phyloP scores from a whole-genome alignment of 2,797 vertebrate genomes.

The Lates japonicus region DNA sequence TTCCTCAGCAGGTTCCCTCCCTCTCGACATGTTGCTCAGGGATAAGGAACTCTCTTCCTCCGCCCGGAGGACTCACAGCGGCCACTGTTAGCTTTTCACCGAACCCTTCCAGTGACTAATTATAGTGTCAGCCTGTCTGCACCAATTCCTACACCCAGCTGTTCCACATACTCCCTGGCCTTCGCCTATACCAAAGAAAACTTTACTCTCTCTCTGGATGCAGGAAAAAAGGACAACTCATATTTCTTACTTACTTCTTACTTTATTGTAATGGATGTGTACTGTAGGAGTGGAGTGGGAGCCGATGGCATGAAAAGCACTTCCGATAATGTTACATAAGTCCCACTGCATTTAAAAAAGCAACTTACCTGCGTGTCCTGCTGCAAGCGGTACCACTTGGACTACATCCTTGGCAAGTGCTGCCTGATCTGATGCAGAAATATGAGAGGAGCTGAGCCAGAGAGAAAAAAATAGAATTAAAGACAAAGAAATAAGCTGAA shows the following conservation, averaged over 20 bases:
- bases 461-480: conserved; percentile 22
- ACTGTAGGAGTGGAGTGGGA: conserved; percentile 39
- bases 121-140: conserved; percentile 61
- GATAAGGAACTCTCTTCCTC: conserved; percentile 59
- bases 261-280: conserved; percentile 48
- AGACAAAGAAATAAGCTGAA: conserved; percentile 27
- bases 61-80: conserved; percentile 47
- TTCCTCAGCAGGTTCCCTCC: conserved; percentile 67
- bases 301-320: conserved; percentile 61
- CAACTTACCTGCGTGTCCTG: conserved; percentile 38
- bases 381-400: conserved; percentile 23
- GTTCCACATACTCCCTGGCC: conserved; percentile 50
- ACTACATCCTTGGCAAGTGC: conserved; percentile 24
- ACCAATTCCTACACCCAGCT: conserved; percentile 52
- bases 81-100: conserved; percentile 45
- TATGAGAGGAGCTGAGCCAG: conserved; percentile 6
- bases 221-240: conserved; percentile 21
- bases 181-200: conserved; percentile 28
- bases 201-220: conserved; percentile 24
- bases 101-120: conserved; percentile 63
- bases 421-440: conserved; percentile 14
- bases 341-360: conserved; percentile 27
- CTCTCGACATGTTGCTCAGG: conserved; percentile 54
- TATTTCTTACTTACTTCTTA: conserved; percentile 26
- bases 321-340: conserved; percentile 44